These are phyloP conservation scores for Hydractinia symbiolongicarpus DNA, from an alignment of 30 jellyfish, hydroid and myxozoan genomes.

Conservation along the genomic window DNA sequence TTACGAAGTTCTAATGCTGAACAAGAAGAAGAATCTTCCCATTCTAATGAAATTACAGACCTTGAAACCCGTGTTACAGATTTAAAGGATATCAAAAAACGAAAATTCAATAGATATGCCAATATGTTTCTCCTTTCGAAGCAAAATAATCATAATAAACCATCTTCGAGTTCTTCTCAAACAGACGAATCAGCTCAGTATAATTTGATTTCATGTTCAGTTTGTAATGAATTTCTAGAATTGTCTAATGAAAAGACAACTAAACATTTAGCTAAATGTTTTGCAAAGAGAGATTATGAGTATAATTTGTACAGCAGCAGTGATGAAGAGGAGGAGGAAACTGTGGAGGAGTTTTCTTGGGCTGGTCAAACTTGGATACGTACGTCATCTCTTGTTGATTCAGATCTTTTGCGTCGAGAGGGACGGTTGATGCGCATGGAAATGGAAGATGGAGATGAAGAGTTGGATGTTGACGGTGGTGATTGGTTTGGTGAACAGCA, in stretches of 20 bases:
- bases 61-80: constrained; percentile 2
- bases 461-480: constrained; percentile 69
- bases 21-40: not conserved
- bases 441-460: constrained; percentile 93
- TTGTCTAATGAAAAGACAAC: not conserved
- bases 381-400: constrained; percentile 57
- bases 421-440: constrained; percentile 63
- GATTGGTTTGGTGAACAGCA: constrained; percentile 55
- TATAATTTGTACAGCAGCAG: constrained; percentile 29
- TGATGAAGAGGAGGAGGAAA: constrained; percentile 66
- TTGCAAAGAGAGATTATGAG: constrained; percentile 23
- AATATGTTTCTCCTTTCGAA: constrained; percentile 20
- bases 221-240: constrained; percentile 29
- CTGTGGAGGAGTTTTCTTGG: constrained; percentile 85
- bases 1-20: not conserved
- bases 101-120: constrained; percentile 30
- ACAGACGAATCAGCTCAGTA: not conserved
- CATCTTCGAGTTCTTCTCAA: not conserved
- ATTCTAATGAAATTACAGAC: not conserved
- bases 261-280: constrained; percentile 26
- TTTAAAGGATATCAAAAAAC: constrained; percentile 12
- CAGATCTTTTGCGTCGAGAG: constrained; percentile 54
- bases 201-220: constrained; percentile 25
- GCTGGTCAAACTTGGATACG: constrained; percentile 92
- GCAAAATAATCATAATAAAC: not conserved